Base-by-base conservation (phyloP, 2,113 vertebrate genomes). In the Triplophysa rosa region DNA sequence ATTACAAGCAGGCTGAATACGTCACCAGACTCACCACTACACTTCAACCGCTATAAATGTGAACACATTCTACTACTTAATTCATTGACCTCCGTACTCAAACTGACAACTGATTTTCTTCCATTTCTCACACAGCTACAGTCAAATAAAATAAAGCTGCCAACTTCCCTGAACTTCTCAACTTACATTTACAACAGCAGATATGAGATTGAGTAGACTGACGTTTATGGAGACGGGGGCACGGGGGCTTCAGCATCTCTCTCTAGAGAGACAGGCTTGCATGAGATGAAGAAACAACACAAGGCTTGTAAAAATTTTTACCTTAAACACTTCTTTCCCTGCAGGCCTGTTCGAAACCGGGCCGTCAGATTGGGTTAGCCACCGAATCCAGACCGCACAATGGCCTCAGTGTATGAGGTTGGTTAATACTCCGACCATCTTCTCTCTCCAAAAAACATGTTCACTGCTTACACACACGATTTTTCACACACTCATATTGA, bases 321-420 rank as follows among this genome's bases (percentile, higher is more conserved):
- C 88, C 81, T 88, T 86, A 82, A 90, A 90, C 87, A 88, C 88
- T 87, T 87, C 79, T 80, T 80, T 91, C 90, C 90, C 91, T 10
- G 19, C 82, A 78, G 91, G 66, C 33, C 77, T 78, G 65, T 87
- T 87, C 54, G 84, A 90, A 90, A 89, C 85, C 86, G 68, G 71
- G 78, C 85, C 78, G 87, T 89, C 86, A 89, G 81, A 84, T 47
- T 73, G 75, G 29, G 83, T 91, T 90, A 90, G 83, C 40, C 13
- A 67, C 56, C 56, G 16, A 63, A 82, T 83, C 23, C n/a, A 54
- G 45, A 83, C 81, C 45, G 21, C 77, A 90, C 89, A 89, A 89
- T 89, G 87, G 83, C 1, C 82, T 85, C 87, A 84, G 52, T 63
- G 79, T 63, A 64, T 69, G 64, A 19, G 56, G 45, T 56, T 72